Evolutionary conservation across 2,797 vertebrate species (phyloP), one percentile per base, ranked within the genome.

Genomic region (Catharus ustulatus): DNA sequence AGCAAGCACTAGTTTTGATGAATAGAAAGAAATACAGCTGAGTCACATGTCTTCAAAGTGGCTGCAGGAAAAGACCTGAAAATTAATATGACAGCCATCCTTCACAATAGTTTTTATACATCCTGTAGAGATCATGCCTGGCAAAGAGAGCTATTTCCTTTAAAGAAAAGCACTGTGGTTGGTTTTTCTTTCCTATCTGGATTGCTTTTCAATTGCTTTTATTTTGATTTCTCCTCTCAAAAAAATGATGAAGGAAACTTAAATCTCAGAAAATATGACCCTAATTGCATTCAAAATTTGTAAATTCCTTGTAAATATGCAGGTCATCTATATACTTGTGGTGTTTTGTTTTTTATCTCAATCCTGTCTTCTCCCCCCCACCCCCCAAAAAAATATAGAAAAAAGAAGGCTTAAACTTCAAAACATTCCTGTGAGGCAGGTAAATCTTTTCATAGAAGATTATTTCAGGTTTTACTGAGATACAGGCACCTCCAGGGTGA

Each of bases 21-120:
- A 95, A 93, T 46, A 73, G 89, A 95, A 93, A 85, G 93, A 63
- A 92, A 86, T 76, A 95, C 54, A 64, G 55, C 96, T 95, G 96
- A 88, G 87, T 91, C 78, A 82, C 94, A 43, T 84, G 93, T 68
- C 93, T 94, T 91, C 79, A 88, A 94, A 97, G 87, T 73, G 81
- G 57, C 93, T 80, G 55, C 85, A 92, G 82, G 51, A 92, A 72
- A 87, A 95, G 69, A 85, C 73, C 54, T 5, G 32, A 89, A 95
- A 91, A 64, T 87, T 85, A 85, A 68, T 90, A 59, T 40, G 79
- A 66, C 72, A 90, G 75, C 40, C 32, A 24, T 92, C 84, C 87
- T 87, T 96, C 69, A 94, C 26, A 58, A 46, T 40, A 62, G 21
- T 58, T 94, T 81, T 85, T 62, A 36, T 59, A 40, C 19, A 40